These are phyloP conservation scores for Isurus oxyrinchus DNA, from an alignment of 2,113 vertebrate species.

Conservation along the genomic window DNA sequence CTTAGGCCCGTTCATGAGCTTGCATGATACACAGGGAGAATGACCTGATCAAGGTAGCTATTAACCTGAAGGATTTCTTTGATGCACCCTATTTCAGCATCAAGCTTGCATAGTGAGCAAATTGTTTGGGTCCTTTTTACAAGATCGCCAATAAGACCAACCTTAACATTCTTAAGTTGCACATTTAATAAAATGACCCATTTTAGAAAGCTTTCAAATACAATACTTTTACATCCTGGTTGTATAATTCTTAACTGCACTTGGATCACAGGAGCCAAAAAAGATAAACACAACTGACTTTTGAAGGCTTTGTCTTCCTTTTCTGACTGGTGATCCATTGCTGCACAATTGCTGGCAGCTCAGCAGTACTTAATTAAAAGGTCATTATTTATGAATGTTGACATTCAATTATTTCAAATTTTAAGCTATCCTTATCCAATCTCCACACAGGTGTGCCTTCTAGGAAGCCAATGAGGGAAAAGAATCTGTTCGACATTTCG, in stretches of 20 bases:
- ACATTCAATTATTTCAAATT: background rate
- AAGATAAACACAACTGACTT: background rate
- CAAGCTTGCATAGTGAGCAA: too few species aligned
- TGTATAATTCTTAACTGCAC: background rate
- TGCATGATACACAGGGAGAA: too few species aligned
- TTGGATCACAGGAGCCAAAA: background rate
- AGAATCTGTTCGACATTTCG: background rate
- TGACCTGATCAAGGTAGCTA: too few species aligned
- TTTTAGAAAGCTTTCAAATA: background rate
- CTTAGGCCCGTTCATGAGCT: too few species aligned
- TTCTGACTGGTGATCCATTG: background rate
- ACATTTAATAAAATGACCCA: background rate
- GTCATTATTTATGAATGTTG: background rate
- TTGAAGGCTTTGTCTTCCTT: background rate
- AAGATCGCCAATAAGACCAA: too few species aligned
- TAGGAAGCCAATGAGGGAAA: background rate
- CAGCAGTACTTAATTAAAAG: background rate
- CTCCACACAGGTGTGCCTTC: background rate
- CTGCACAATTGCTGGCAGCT: background rate
- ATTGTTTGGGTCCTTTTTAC: too few species aligned
- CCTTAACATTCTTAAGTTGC: background rate
- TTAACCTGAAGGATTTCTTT: too few species aligned
- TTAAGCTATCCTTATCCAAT: background rate
- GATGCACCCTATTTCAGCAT: too few species aligned
- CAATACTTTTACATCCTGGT: background rate